These are phyloP conservation scores for Triops cancriformis DNA, from an alignment of 1,140 invertebrate species.

Conservation along the genomic window DNA sequence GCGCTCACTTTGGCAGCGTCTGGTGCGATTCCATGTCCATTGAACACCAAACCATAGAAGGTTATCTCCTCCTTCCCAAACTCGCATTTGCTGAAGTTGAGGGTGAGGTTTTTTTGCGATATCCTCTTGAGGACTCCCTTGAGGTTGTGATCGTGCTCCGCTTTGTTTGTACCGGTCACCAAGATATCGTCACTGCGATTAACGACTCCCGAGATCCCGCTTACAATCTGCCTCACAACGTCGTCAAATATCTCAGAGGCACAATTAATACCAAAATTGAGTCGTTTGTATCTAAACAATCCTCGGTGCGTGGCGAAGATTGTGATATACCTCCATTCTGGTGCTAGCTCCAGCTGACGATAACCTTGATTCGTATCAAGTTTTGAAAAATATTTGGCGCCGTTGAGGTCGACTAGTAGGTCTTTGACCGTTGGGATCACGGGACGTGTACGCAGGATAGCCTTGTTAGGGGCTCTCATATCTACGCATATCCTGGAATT, in stretches of 20 bases:
- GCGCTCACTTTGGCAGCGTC: conserved; percentile 31
- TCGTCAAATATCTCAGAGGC: conserved; percentile 28
- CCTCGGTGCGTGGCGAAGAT: conserved; percentile 23
- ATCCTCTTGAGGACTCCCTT: conserved; percentile 30
- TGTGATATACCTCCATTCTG: conserved; percentile 21
- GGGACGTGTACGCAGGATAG: conserved; percentile 16
- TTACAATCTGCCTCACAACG: conserved; percentile 19
- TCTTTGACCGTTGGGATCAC: conserved; percentile 22
- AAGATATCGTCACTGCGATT: conserved; percentile 31
- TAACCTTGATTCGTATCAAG: too few relatives aligned
- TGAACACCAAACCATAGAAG: conserved; percentile 33
- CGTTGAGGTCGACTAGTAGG: conserved; percentile 21
- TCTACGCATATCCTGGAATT: conserved; percentile 22
- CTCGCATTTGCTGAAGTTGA: conserved; percentile 32
- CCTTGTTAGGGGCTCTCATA: conserved; percentile 23
- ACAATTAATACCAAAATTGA: conserved; percentile 27
- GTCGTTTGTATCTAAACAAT: conserved; percentile 25
- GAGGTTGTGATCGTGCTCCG: conserved; percentile 34
- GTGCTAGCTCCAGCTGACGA: conserved; percentile 17
- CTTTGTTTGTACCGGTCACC: conserved; percentile 37
- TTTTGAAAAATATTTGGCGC: conserved; percentile 23
- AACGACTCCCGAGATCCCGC: conserved; percentile 22
- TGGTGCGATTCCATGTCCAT: conserved; percentile 30
- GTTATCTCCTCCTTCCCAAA: conserved; percentile 30
- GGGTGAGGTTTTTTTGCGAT: conserved; percentile 30